phyloP scores from a whole-genome alignment of 2,888 invertebrate genomes.

The Phymatocera aterrima region DNA sequence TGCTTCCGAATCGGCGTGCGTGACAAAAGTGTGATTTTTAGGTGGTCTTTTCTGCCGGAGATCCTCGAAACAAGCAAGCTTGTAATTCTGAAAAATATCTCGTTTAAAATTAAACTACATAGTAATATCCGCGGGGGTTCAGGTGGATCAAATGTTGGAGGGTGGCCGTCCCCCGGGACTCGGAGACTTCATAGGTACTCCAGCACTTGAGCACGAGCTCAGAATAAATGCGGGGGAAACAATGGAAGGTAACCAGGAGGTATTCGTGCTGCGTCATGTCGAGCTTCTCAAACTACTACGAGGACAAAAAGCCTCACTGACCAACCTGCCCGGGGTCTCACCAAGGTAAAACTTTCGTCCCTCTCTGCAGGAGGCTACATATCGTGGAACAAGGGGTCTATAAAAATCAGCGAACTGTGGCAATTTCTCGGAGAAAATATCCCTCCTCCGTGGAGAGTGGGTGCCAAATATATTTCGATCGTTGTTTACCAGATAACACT shows the following conservation, averaged over 20 bases:
- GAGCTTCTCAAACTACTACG: conserved; percentile 34
- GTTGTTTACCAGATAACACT: too few species aligned
- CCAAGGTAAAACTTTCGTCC: background rate
- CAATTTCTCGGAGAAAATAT: background rate
- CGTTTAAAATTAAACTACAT: conserved; percentile 26
- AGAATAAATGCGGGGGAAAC: conserved; percentile 71
- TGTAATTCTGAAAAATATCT: conserved; percentile 5
- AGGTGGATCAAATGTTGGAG: conserved; percentile 44
- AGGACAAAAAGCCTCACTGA: conserved; percentile 5
- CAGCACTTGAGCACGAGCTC: conserved; percentile 74
- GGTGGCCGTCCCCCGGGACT: conserved; percentile 30
- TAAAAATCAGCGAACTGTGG: too few species aligned
- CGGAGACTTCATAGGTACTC: conserved; percentile 51
- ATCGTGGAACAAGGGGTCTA: too few species aligned
- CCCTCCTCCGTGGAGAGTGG: background rate
- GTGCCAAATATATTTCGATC: background rate
- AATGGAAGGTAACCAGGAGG: conserved; percentile 71
- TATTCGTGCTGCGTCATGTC: conserved; percentile 70
- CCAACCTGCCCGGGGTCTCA: background rate
- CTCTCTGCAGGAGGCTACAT: background rate
- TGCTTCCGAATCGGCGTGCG: conserved; percentile 7
- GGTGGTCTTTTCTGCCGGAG: background rate
- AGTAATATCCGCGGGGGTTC: conserved; percentile 24
- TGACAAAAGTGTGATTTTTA: conserved; percentile 1
- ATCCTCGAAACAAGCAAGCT: conserved; percentile 25